Evolutionary conservation across 2,888 invertebrate species (phyloP).

Genomic region (Antheraea assamensis): DNA sequence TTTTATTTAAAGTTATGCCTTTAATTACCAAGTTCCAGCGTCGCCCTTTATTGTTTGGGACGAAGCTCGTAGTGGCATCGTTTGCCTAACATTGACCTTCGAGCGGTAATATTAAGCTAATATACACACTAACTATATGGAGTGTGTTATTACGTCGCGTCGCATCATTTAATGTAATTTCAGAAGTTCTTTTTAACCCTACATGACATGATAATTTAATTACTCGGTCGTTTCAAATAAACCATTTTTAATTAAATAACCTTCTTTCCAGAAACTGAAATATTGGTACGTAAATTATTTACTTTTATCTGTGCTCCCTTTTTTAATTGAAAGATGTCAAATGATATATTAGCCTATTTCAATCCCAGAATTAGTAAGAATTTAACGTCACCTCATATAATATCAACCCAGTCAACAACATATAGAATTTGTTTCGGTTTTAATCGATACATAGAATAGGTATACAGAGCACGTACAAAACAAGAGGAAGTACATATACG

Average conservation of each 20-base stretch:
- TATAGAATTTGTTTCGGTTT: no score
- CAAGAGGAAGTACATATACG: no score
- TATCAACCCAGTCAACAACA: no score
- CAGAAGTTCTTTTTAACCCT: neutral
- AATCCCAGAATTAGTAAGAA: no score
- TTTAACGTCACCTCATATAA: no score
- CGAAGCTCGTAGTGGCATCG: neutral
- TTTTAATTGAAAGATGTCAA: no score
- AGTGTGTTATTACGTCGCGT: neutral
- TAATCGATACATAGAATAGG: no score
- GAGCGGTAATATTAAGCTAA: slow-evolving; percentile 3
- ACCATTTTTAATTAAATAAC: no score
- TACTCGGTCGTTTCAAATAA: neutral
- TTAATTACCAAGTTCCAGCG: slow-evolving; percentile 15
- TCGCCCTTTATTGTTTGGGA: slow-evolving; percentile 10
- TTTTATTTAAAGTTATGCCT: slow-evolving; percentile 15
- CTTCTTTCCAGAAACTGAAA: neutral
- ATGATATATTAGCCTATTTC: no score
- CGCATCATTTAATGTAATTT: neutral
- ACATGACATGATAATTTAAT: neutral
- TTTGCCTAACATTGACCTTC: slow-evolving; percentile 5
- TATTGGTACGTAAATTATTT: no score
- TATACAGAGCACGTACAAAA: no score
- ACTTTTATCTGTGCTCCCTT: no score
- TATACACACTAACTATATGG: neutral